Percentiles rank a stretch among this genome's conserved stretches.
phyloP scores from a whole-genome alignment of 2,113 vertebrate genomes.

The Myotis davidii region DNA sequence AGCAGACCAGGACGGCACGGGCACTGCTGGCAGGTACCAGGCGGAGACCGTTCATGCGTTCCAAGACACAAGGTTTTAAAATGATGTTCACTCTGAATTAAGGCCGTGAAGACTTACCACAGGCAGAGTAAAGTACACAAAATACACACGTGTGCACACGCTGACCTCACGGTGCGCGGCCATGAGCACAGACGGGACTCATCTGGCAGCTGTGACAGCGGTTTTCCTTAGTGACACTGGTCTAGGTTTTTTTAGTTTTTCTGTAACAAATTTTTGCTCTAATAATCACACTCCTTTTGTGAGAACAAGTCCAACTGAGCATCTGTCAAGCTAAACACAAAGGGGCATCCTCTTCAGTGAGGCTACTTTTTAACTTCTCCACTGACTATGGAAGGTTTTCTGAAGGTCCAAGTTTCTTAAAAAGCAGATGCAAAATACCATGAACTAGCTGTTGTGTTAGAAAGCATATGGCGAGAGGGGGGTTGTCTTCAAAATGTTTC shows the following conservation, averaged over 20 bases:
- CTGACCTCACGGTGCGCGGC: not conserved
- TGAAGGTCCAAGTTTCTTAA: not conserved
- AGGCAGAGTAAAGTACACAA: not conserved
- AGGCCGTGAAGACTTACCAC: not conserved
- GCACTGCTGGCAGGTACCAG: not conserved
- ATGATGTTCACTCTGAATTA: not conserved
- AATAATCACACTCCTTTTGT: not conserved
- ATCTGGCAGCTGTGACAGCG: accelerated
- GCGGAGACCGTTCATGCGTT: accelerated
- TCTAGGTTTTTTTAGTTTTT: not conserved
- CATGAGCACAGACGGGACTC: no score
- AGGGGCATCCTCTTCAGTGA: no score
- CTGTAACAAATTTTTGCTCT: not conserved
- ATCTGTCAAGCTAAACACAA: not conserved
- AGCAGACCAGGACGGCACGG: not conserved
- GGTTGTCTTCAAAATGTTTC: not conserved
- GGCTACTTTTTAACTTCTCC: not conserved
- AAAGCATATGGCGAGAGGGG: not conserved
- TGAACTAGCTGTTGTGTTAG: not conserved
- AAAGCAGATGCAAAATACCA: not conserved
- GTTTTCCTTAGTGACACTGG: not conserved
- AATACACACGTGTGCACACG: accelerated
- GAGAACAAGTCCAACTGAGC: not conserved
- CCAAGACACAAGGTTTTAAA: not conserved
- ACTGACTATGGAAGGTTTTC: not conserved